Evolutionary conservation across 2,888 invertebrate genomes (phyloP).

Genomic region (Microctonus aethiopoides): DNA sequence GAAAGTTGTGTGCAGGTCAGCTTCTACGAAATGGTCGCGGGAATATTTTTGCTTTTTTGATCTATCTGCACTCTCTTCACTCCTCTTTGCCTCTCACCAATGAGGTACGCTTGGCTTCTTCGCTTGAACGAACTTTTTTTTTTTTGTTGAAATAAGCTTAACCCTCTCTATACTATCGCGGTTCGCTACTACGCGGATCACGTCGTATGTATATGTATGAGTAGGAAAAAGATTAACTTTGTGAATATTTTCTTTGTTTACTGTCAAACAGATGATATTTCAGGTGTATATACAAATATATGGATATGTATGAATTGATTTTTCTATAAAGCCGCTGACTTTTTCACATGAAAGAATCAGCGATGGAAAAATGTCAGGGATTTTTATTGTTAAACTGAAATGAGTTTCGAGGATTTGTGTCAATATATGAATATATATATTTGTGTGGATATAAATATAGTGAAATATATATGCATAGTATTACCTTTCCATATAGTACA

Average conservation of each 20-base stretch:
- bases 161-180: slow-evolving; percentile 34
- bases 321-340: slow-evolving; percentile 9
- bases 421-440: slow-evolving; percentile 18
- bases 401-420: slow-evolving; percentile 31
- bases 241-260: slow-evolving; percentile 28
- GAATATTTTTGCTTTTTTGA: slow-evolving; percentile 11
- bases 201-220: background rate
- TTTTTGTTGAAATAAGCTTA: slow-evolving; percentile 34
- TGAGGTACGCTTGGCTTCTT: slow-evolving; percentile 38
- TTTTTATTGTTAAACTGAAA: slow-evolving; percentile 22
- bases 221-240: slow-evolving; percentile 25
- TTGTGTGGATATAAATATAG: background rate
- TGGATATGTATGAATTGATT: no score
- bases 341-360: slow-evolving; percentile 17
- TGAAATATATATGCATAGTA: no score
- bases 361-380: background rate
- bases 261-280: slow-evolving; percentile 16
- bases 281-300: slow-evolving; percentile 1
- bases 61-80: background rate
- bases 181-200: slow-evolving; percentile 8
- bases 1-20: slow-evolving; percentile 4
- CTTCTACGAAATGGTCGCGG: slow-evolving; percentile 26
- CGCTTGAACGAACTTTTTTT: slow-evolving; percentile 33
- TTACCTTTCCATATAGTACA: no score
- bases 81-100: slow-evolving; percentile 1